Evolutionary conservation across 2,113 vertebrate species (phyloP), one percentile per base, ranked within the genome.

Genomic region (Syngnathus typhle): DNA sequence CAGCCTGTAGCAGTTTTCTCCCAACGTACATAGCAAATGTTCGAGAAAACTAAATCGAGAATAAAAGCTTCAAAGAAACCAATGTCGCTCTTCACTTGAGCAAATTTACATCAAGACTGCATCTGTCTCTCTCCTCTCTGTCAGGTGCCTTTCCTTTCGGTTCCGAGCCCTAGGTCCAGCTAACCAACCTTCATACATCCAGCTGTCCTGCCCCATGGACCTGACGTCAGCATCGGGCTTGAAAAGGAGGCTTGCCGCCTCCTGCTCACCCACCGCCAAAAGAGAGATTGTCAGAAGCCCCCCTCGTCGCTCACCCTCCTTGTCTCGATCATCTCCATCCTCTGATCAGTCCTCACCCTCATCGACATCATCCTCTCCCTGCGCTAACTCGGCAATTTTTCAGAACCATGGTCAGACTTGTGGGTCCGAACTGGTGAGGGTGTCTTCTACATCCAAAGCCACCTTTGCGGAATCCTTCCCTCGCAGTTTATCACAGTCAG

Each of bases 291-390:
- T 79, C 62, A 84, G 84, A 72, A 91, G 88, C 76, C 82, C 86
- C 65, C 76, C 75, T 37, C 70, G 67, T 47, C 63, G 73, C 73
- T 88, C 88, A 0, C 82, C 89, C 16, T 88, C 85, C 15, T 77
- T 83, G 18, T 89, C 85, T 27, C 70, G 73, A 1, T 90, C 89
- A 0, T 87, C 89, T 18, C 85, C 87, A 8, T 90, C 87, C 1
- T 90, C 88, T 38, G 63, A 66, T 15, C 81, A 81, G 0, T 89
- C 88, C 1, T 89, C 89, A 0, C 86, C 85, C 0, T 71, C 80
- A 19, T 88, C 88, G 3, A 75, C 88, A 1, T 83, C 83, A 4
- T 85, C 89, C 1, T 89, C 84, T 58, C 55, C 83, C 32, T 65
- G 82, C 32, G 73, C 73, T 70, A 84, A 75, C 51, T 73, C 71